A percentile compares a stretch with the other conserved stretches of the same genome.
phyloP scores from a whole-genome alignment of 1,140 invertebrate genomes.

The Pentalonia nigronervosa region DNA sequence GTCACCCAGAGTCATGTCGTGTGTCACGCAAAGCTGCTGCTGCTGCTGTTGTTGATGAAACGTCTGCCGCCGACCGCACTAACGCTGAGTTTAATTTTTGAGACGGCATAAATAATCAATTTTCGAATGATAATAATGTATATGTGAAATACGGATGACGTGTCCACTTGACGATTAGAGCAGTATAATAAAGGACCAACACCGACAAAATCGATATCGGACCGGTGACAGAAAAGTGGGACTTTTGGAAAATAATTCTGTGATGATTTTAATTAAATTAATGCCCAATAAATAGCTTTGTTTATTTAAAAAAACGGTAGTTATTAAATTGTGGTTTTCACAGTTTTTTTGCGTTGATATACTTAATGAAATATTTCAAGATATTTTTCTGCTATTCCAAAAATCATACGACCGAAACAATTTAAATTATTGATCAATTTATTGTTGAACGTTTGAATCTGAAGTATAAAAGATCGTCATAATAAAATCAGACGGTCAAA shows the following conservation, averaged over 20 bases:
- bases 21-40: background rate
- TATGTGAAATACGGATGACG: background rate
- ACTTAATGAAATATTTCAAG: background rate
- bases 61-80: background rate
- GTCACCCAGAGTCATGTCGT: background rate
- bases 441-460: background rate
- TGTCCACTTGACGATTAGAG: background rate
- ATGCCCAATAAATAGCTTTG: background rate
- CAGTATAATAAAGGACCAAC: background rate
- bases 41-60: background rate
- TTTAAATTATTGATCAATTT: background rate
- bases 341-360: background rate
- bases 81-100: background rate
- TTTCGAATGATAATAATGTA: background rate
- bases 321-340: background rate
- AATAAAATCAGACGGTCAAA: background rate
- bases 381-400: background rate
- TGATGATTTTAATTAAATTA: background rate
- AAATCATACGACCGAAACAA: background rate
- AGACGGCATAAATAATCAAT: background rate
- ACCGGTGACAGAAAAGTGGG: background rate
- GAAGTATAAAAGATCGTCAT: background rate
- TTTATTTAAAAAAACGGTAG: background rate
- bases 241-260: background rate
- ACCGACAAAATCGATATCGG: background rate